phyloP scores from a whole-genome alignment of 1,140 invertebrate genomes.

The Heliconius hewitsoni region DNA sequence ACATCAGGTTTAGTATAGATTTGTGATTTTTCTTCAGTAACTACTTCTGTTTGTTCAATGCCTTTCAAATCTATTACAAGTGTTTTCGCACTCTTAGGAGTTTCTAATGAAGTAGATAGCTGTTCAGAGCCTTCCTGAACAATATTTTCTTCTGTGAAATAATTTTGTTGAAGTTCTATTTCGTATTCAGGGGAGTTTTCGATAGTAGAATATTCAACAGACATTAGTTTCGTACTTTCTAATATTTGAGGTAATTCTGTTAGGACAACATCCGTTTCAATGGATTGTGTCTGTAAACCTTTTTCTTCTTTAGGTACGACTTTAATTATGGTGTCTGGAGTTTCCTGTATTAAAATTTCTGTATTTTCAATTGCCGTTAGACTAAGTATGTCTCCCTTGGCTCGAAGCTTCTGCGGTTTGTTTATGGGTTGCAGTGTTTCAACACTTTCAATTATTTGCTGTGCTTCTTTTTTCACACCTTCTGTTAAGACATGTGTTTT shows the following conservation, averaged over 20 bases:
- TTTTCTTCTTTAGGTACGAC: constrained; percentile 45
- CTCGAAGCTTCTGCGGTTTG: constrained; percentile 19
- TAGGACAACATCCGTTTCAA: constrained; percentile 38
- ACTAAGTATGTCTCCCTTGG: constrained; percentile 34
- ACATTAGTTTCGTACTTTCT: constrained; percentile 52
- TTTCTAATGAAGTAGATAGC: constrained; percentile 36
- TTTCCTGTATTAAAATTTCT: constrained; percentile 42
- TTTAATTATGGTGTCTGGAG: constrained; percentile 41
- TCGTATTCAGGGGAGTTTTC: constrained; percentile 40
- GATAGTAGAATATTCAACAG: constrained; percentile 32
- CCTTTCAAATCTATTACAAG: constrained; percentile 51
- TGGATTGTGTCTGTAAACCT: constrained; percentile 38
- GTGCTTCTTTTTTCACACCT: constrained; percentile 48
- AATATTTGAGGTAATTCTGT: constrained; percentile 50
- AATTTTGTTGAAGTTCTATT: constrained; percentile 56
- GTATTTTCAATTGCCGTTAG: constrained; percentile 35
- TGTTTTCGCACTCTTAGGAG: constrained; percentile 49
- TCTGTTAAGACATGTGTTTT: constrained; percentile 45
- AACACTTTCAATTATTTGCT: constrained; percentile 51
- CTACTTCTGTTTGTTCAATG: constrained; percentile 55
- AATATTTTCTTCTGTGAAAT: constrained; percentile 45
- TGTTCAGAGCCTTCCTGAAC: constrained; percentile 48
- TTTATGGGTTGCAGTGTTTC: constrained; percentile 4
- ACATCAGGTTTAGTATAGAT: constrained; percentile 25
- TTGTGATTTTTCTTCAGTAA: constrained; percentile 46